Evolutionary conservation across 2,888 invertebrate genomes (phyloP), one percentile per base, ranked within the genome.

Genomic region (Eupithecia subfuscata): DNA sequence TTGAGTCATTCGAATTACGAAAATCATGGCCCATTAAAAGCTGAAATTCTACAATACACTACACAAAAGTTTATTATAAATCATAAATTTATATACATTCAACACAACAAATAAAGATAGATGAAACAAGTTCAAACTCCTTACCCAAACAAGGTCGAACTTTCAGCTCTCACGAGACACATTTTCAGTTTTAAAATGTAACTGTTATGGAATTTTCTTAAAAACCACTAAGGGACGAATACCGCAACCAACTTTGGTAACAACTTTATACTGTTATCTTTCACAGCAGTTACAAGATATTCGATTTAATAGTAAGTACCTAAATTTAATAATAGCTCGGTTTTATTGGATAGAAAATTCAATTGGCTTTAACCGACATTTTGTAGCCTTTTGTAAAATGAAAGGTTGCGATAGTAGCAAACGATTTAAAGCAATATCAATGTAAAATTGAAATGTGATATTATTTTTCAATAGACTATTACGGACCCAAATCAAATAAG

Each of bases 171-270:
- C 70, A 60, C 22, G 75, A 75, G 74, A 78, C 63, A 43, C 70
- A 69, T 80, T 79, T 79, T 80, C 76, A 78, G 79, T 79, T 79
- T 80, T 67, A 76, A 75, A 79, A 78, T 70, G 70, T 71, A 71
- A 77, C 70, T 64, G 67, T 68, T 76, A 68, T 69, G 40, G 73
- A 69, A 48, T 75, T 79, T 71, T 71, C 75, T 76, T 78, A 75
- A 78, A 79, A 78, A 73, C 56, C 74, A 72, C 74, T 45, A 69
- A 72, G 78, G 75, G 71, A 73, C 65, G 30, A 67, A 65, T 69
- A 75, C 75, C 52, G 64, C 69, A 18, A 43, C 70, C 30, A 75
- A 74, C 64, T 72, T 72, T 48, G 18, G 56, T 70, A 65, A 56
- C 63, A 74, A 70, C 12, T 75, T 37, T 60, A 69, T 69, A 75